These are phyloP conservation scores for Cosmorhoe ocellata DNA, from an alignment of 2,888 invertebrate genomes.

Conservation along the genomic window DNA sequence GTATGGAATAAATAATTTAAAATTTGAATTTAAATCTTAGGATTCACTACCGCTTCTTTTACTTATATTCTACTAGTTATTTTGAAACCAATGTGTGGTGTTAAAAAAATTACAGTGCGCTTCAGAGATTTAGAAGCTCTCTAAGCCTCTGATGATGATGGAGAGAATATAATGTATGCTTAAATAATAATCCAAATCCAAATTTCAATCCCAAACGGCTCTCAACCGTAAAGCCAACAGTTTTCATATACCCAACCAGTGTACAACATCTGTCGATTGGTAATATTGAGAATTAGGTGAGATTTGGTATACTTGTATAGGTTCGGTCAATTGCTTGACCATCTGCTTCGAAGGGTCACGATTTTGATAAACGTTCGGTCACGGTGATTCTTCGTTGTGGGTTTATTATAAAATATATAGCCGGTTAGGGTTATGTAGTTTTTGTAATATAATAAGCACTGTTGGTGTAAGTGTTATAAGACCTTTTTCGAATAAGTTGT, in stretches of 20 bases:
- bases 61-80: too few relatives aligned
- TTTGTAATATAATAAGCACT: too few relatives aligned
- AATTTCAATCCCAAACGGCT: slow-evolving; percentile 14
- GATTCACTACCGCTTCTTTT: too few relatives aligned
- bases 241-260: slow-evolving; percentile 15
- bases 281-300: slow-evolving; percentile 55
- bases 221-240: slow-evolving; percentile 25
- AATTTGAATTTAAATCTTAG: too few relatives aligned
- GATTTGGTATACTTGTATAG: slow-evolving; percentile 56
- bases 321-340: slow-evolving; percentile 72
- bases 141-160: too few relatives aligned
- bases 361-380: slow-evolving; percentile 53
- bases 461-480: too few relatives aligned
- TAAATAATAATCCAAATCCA: slow-evolving; percentile 6
- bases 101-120: too few relatives aligned
- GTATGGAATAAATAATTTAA: too few relatives aligned
- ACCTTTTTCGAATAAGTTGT: too few relatives aligned
- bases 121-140: too few relatives aligned
- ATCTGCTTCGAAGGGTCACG: slow-evolving; percentile 59
- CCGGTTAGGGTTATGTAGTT: not conserved
- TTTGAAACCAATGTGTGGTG: too few relatives aligned
- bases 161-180: too few relatives aligned
- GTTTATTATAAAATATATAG: slow-evolving; percentile 11
- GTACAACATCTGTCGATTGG: slow-evolving; percentile 27
- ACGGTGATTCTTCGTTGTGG: slow-evolving; percentile 45